phyloP scores from a whole-genome alignment of 2,797 vertebrate species.

The Taeniopygia guttata region DNA sequence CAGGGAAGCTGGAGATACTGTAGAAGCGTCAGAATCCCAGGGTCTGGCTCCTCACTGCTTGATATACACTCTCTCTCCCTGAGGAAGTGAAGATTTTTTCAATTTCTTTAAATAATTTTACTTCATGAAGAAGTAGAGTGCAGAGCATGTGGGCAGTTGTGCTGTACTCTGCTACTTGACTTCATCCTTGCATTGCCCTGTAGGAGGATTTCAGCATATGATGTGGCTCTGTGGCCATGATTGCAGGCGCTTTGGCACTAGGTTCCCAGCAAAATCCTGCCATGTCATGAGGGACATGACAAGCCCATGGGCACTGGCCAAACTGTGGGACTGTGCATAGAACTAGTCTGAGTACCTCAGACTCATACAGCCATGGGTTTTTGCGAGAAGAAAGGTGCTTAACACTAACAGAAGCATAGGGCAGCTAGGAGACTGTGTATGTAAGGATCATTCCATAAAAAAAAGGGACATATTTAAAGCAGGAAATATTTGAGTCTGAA shows the following conservation, averaged over 20 bases:
- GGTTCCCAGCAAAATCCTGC: background rate
- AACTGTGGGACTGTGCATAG: background rate
- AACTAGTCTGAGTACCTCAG: background rate
- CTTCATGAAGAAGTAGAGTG: background rate
- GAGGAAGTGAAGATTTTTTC: background rate
- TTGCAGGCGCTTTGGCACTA: background rate
- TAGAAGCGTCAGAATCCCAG: background rate
- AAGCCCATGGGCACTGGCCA: rapidly evolving
- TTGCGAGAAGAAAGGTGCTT: background rate
- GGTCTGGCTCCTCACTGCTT: background rate
- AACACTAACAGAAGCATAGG: background rate
- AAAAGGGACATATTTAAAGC: background rate
- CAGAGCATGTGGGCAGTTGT: rapidly evolving
- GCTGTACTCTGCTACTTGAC: background rate
- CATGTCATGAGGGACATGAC: background rate
- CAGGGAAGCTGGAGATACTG: rapidly evolving
- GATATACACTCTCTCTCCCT: rapidly evolving
- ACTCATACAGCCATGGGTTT: background rate
- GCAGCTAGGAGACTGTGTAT: background rate
- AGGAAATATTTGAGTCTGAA: background rate
- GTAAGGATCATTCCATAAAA: background rate
- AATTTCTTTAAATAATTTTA: background rate
- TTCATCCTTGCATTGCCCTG: background rate
- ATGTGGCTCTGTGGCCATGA: background rate
- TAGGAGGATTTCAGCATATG: background rate